These are phyloP conservation scores for Squalus acanthias DNA, from an alignment of 2,797 vertebrate genomes.

Conservation along the genomic window DNA sequence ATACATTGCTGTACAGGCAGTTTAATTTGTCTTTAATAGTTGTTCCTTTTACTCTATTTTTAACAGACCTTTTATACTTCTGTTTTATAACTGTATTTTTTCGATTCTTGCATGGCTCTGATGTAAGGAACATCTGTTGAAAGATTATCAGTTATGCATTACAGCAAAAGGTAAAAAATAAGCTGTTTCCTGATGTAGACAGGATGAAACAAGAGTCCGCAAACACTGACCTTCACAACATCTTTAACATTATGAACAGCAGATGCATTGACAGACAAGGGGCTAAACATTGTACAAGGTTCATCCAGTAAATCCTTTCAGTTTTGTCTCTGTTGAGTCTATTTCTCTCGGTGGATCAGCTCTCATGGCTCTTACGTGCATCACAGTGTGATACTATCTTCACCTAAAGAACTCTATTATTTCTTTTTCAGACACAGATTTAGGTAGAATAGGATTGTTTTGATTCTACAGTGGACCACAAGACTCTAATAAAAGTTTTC, in stretches of 20 bases:
- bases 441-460: background rate
- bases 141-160: background rate
- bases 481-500: background rate
- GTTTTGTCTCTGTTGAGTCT: background rate
- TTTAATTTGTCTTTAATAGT: too few relatives aligned
- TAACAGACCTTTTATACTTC: too few relatives aligned
- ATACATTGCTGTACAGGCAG: too few relatives aligned
- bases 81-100: background rate
- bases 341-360: background rate
- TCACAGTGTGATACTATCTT: background rate
- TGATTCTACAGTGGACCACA: background rate
- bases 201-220: background rate
- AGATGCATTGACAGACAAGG: background rate
- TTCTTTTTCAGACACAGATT: background rate
- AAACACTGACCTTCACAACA: background rate
- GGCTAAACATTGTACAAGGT: background rate
- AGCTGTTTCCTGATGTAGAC: background rate
- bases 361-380: background rate
- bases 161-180: background rate
- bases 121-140: background rate
- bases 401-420: background rate
- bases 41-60: too few relatives aligned
- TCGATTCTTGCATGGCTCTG: background rate
- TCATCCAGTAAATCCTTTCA: background rate
- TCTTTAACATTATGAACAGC: background rate